These are phyloP conservation scores for Oenanthe oenanthe DNA, from an alignment of 2,113 vertebrate species.

Conservation along the genomic window DNA sequence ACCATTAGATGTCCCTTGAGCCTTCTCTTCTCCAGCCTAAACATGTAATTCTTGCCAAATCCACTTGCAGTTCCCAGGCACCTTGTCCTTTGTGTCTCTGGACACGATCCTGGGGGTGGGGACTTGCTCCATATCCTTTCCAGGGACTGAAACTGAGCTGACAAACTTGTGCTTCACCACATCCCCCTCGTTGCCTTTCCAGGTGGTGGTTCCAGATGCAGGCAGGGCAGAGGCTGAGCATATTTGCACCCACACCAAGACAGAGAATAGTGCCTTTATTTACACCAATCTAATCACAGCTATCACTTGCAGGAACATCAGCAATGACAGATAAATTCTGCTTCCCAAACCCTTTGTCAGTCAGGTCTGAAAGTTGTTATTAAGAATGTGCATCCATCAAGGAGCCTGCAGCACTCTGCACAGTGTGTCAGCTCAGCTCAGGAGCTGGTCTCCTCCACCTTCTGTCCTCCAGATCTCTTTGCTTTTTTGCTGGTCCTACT, in stretches of 20 bases:
- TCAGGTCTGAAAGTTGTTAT: background rate
- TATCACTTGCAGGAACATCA: background rate
- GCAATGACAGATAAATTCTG: background rate
- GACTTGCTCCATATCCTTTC: background rate
- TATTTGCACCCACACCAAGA: too few species aligned
- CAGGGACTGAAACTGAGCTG: background rate
- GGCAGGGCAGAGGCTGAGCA: accelerated
- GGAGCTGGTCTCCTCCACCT: background rate
- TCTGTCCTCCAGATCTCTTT: background rate
- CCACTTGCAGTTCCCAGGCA: background rate
- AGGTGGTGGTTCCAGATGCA: background rate
- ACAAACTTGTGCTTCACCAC: background rate
- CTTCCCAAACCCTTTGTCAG: background rate
- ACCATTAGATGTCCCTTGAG: background rate
- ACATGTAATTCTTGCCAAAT: background rate
- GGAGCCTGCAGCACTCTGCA: background rate
- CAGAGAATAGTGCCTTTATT: background rate
- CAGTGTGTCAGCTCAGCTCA: background rate
- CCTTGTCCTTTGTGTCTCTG: background rate
- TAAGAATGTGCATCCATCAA: background rate
- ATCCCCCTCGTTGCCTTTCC: accelerated
- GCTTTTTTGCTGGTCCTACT: background rate
- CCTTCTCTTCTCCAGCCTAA: background rate
- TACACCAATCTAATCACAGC: background rate
- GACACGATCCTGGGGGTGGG: too few species aligned